Percentiles rank a stretch among this genome's conserved stretches.
Evolutionary conservation across 2,113 vertebrate species (phyloP).

Genomic region (Cisticola juncidis): DNA sequence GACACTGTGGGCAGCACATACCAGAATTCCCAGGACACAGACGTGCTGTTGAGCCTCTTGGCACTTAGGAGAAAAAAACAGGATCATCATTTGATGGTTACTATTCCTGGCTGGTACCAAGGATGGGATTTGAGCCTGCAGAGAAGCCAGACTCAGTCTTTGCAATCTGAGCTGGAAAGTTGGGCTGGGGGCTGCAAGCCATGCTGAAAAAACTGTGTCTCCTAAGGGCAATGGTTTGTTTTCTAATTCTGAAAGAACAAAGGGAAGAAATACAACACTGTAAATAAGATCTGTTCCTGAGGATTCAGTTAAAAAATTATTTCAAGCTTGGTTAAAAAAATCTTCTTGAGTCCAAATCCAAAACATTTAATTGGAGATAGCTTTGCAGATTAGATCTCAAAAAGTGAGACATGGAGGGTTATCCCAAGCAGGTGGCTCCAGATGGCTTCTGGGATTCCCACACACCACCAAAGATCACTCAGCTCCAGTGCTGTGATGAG

Average conservation of each 20-base stretch:
- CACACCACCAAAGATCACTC: neutral
- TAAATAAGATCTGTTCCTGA: neutral
- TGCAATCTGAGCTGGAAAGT: neutral
- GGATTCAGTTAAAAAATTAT: neutral
- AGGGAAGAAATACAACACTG: neutral
- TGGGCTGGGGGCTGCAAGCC: neutral
- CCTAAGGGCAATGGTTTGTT: neutral
- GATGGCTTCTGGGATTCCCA: neutral
- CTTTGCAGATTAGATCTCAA: neutral
- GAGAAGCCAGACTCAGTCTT: neutral
- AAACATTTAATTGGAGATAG: neutral
- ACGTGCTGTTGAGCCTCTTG: neutral
- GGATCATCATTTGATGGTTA: neutral
- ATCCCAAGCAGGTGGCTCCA: neutral
- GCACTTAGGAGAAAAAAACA: neutral
- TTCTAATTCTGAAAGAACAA: neutral
- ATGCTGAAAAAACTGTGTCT: neutral
- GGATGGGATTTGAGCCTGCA: neutral
- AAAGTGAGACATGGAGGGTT: neutral
- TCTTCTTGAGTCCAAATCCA: neutral
- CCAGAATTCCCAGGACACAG: neutral
- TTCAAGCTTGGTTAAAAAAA: neutral
- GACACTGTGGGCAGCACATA: neutral
- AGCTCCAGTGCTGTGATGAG: neutral
- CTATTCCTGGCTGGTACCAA: constrained; percentile 3